phyloP scores from a whole-genome alignment of 2,888 invertebrate genomes.

The Creontiades dilutus region DNA sequence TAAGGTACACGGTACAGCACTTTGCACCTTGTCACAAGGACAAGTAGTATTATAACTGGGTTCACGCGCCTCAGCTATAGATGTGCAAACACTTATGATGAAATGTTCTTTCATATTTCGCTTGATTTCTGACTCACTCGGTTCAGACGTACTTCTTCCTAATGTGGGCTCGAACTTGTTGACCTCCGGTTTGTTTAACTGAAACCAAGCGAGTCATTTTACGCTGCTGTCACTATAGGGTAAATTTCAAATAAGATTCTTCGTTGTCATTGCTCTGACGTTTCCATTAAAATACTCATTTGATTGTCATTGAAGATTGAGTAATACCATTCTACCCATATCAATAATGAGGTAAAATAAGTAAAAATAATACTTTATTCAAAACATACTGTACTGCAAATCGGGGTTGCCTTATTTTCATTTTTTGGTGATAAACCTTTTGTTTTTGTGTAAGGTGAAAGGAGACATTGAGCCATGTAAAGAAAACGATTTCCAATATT shows the following conservation, averaged over 20 bases:
- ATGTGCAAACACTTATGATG: not conserved
- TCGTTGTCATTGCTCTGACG: not conserved
- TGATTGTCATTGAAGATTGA: too few relatives aligned
- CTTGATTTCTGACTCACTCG: not conserved
- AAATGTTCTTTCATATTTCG: not conserved
- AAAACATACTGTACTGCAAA: too few relatives aligned
- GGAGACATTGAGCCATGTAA: too few relatives aligned
- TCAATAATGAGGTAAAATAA: too few relatives aligned
- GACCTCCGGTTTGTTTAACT: conserved; percentile 13
- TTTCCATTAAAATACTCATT: too few relatives aligned
- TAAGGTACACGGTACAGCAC: not conserved
- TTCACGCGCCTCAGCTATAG: not conserved
- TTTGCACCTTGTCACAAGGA: conserved; percentile 8
- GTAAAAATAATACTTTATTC: too few relatives aligned
- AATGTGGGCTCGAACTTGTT: not conserved
- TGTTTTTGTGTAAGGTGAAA: too few relatives aligned
- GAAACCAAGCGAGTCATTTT: not conserved
- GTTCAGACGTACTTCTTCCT: not conserved
- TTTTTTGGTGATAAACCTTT: too few relatives aligned
- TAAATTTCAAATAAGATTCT: not conserved
- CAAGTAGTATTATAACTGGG: too few relatives aligned
- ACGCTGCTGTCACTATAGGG: not conserved
- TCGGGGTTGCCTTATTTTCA: too few relatives aligned
- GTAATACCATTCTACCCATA: too few relatives aligned
- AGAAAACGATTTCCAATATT: too few relatives aligned